Evolutionary conservation across 2,888 invertebrate species (phyloP).

Genomic region (Perizoma affinitatum): DNA sequence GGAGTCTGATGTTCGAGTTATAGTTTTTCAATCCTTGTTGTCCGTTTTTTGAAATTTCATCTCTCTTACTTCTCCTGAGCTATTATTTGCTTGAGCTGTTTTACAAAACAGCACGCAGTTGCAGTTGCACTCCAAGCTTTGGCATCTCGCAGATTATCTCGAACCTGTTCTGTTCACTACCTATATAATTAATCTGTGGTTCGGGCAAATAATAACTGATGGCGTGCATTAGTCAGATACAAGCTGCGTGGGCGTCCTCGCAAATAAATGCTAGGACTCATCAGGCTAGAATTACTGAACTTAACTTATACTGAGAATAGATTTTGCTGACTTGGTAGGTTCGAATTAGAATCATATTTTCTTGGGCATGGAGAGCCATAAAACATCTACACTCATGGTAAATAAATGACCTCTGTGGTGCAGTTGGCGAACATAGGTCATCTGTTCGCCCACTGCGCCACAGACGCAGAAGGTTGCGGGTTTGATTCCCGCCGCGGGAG

Average conservation of each 20-base stretch:
- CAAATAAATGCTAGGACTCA: conserved; percentile 37
- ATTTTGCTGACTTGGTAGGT: neutral
- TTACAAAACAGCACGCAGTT: conserved; percentile 31
- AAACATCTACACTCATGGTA: no score
- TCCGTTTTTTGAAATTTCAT: no score
- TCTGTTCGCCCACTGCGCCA: no score
- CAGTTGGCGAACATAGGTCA: no score
- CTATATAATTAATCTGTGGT: conserved; percentile 19
- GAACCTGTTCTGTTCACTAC: conserved; percentile 37
- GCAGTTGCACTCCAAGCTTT: conserved; percentile 23
- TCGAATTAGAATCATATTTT: no score
- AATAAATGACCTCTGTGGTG: no score
- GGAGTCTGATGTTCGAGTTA: no score
- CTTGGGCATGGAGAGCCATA: no score
- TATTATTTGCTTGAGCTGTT: neutral
- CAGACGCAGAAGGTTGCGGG: no score
- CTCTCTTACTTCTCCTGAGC: no score
- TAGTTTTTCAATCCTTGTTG: no score
- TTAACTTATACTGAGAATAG: conserved; percentile 7
- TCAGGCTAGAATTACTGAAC: conserved; percentile 22
- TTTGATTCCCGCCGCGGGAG: no score
- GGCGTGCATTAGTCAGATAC: conserved; percentile 75
- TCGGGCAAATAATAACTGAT: conserved; percentile 69
- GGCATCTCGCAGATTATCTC: conserved; percentile 43
- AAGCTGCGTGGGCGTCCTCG: conserved; percentile 47